Evolutionary conservation across 2,888 invertebrate genomes (phyloP).

Genomic region (Drosophila merina): DNA sequence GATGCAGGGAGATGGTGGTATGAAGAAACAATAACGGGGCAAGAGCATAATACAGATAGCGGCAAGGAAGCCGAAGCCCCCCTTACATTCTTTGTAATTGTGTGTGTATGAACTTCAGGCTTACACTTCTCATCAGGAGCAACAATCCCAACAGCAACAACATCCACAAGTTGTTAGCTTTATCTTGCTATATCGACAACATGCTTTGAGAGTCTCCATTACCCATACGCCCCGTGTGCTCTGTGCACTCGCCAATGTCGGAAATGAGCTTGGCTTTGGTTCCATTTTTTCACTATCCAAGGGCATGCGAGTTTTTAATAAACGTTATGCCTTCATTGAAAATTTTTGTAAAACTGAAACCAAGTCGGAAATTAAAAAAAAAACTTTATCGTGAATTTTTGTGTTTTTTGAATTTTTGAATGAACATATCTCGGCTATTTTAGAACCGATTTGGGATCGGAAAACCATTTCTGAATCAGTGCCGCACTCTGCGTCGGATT

Average conservation of each 20-base stretch:
- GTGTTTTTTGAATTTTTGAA: too few relatives aligned
- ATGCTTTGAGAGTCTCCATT: conserved; percentile 15
- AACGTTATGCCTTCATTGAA: too few relatives aligned
- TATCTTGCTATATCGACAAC: conserved; percentile 54
- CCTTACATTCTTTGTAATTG: conserved; percentile 12
- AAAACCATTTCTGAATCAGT: too few relatives aligned
- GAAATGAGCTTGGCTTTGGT: conserved; percentile 50
- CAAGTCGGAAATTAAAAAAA: too few relatives aligned
- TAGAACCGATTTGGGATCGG: too few relatives aligned
- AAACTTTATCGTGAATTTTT: too few relatives aligned
- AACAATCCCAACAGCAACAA: conserved; percentile 24
- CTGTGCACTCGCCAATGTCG: conserved; percentile 44
- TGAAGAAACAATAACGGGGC: conserved; percentile 38
- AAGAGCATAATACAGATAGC: conserved; percentile 41
- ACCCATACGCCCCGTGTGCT: conserved; percentile 25
- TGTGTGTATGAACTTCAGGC: conserved; percentile 34
- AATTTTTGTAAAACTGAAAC: too few relatives aligned
- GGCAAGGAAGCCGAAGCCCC: conserved; percentile 2
- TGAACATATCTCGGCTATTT: too few relatives aligned
- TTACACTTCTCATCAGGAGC: conserved; percentile 34
- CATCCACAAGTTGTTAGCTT: conserved; percentile 37
- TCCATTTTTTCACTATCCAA: conserved; percentile 6
- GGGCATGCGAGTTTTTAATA: too few relatives aligned
- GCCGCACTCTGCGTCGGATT: too few relatives aligned
- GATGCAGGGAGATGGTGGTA: conserved; percentile 18